phyloP scores from a whole-genome alignment of 2,888 invertebrate species.

The Geotrupes spiniger region DNA sequence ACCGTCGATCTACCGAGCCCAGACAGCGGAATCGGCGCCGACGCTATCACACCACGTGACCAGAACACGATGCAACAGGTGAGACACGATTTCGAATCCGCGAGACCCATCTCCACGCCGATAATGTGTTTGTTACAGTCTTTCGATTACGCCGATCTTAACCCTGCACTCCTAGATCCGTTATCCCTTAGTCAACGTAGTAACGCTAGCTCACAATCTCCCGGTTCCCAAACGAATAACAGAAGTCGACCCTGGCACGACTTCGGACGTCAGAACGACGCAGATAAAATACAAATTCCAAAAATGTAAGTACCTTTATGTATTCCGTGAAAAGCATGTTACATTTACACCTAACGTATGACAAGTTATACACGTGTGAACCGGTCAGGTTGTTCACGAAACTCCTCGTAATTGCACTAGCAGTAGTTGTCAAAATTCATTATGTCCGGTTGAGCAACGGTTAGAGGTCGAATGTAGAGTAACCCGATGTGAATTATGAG shows the following conservation, averaged over 20 bases:
- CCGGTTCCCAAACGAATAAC: slow-evolving; percentile 56
- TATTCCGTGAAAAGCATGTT: slow-evolving; percentile 9
- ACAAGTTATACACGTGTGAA: slow-evolving; percentile 8
- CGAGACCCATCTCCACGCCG: not conserved
- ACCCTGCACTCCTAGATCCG: slow-evolving; percentile 46
- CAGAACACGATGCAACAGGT: slow-evolving; percentile 89
- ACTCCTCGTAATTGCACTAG: slow-evolving; percentile 13
- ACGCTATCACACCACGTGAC: slow-evolving; percentile 87
- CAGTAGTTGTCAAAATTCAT: slow-evolving; percentile 9
- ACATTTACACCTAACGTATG: slow-evolving; percentile 8
- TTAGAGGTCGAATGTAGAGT: slow-evolving; percentile 20
- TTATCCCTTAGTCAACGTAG: slow-evolving; percentile 45
- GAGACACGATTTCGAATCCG: slow-evolving; percentile 48
- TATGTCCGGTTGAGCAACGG: slow-evolving; percentile 17
- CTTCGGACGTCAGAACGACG: slow-evolving; percentile 90
- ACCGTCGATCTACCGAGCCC: slow-evolving; percentile 94
- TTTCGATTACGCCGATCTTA: slow-evolving; percentile 88
- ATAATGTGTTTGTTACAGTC: slow-evolving; percentile 58
- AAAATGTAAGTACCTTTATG: slow-evolving; percentile 79
- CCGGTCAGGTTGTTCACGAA: not conserved
- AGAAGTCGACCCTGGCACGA: slow-evolving; percentile 91
- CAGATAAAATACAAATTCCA: slow-evolving; percentile 95
- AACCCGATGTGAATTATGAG: slow-evolving; percentile 20
- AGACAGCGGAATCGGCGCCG: slow-evolving; percentile 93
- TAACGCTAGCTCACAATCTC: slow-evolving; percentile 44